phyloP scores from a whole-genome alignment of 2,113 vertebrate genomes.

The Anser brachyrhynchus region DNA sequence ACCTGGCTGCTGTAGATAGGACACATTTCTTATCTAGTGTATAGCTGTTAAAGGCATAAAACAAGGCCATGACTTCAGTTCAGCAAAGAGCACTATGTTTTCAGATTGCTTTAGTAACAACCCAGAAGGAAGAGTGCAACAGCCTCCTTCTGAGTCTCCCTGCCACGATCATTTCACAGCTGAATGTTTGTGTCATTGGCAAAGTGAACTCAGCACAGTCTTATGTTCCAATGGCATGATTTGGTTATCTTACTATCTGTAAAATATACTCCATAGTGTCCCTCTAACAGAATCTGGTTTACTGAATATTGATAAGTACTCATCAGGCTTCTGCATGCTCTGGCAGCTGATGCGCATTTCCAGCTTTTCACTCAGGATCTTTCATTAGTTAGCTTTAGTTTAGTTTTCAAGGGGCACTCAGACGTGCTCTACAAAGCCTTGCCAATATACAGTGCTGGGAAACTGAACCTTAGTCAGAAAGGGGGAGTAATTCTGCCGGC shows the following conservation, averaged over 20 bases:
- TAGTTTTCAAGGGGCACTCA: not conserved
- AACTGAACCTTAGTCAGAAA: not conserved
- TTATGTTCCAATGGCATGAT: not conserved
- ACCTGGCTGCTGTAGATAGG: not conserved
- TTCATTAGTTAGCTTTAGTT: not conserved
- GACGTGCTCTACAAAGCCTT: not conserved
- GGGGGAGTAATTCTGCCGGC: not conserved
- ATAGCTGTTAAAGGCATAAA: not conserved
- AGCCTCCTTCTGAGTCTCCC: not conserved
- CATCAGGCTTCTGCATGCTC: accelerated
- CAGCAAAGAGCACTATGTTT: not conserved
- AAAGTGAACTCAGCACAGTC: not conserved
- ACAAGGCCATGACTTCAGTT: not conserved
- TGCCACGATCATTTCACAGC: accelerated
- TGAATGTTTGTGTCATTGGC: accelerated
- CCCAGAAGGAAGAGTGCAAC: not conserved
- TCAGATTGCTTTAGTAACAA: not conserved
- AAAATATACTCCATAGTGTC: not conserved
- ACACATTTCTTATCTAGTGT: not conserved
- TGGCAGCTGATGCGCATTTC: not conserved
- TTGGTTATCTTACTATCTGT: not conserved
- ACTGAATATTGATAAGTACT: not conserved
- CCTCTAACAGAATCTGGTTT: not conserved
- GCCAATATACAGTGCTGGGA: not conserved
- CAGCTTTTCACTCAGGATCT: not conserved